These are phyloP conservation scores for Paralichthys olivaceus DNA, from an alignment of 2,113 vertebrate genomes.

Conservation along the genomic window DNA sequence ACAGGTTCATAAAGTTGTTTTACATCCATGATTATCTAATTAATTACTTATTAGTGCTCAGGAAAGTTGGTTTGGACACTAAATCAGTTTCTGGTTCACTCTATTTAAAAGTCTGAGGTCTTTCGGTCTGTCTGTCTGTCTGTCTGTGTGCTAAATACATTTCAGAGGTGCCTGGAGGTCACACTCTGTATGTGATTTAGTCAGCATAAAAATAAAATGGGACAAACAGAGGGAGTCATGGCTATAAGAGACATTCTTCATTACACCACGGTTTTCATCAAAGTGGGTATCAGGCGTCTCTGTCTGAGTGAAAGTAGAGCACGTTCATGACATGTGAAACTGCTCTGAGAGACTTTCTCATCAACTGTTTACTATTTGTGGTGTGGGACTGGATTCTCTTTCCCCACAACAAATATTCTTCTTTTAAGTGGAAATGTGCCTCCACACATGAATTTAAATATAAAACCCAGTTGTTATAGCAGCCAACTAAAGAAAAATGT, in stretches of 20 bases:
- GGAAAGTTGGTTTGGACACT: neutral
- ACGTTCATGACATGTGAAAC: conserved; percentile 29
- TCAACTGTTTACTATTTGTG: conserved; percentile 73
- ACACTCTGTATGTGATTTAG: neutral
- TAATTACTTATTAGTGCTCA: neutral
- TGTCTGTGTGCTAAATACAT: neutral
- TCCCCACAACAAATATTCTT: conserved; percentile 39
- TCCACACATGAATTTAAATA: conserved; percentile 11
- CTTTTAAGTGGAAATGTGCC: conserved; percentile 28
- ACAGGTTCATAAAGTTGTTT: no score
- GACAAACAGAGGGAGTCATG: conserved; percentile 38
- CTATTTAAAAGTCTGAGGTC: no score
- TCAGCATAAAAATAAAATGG: neutral
- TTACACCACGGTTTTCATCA: conserved; percentile 48
- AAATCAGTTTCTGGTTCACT: no score
- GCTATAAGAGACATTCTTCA: conserved; percentile 27
- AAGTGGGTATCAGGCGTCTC: conserved; percentile 11
- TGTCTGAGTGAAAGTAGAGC: conserved; percentile 6
- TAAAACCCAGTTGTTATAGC: neutral
- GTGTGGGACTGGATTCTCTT: conserved; percentile 25
- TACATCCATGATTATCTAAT: neutral
- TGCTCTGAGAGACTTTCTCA: conserved; percentile 29
- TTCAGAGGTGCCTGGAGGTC: conserved; percentile 1
- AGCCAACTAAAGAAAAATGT: neutral
- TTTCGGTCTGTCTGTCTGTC: no score